phyloP scores from a whole-genome alignment of 2,797 vertebrate genomes.

The Etheostoma nigrum region DNA sequence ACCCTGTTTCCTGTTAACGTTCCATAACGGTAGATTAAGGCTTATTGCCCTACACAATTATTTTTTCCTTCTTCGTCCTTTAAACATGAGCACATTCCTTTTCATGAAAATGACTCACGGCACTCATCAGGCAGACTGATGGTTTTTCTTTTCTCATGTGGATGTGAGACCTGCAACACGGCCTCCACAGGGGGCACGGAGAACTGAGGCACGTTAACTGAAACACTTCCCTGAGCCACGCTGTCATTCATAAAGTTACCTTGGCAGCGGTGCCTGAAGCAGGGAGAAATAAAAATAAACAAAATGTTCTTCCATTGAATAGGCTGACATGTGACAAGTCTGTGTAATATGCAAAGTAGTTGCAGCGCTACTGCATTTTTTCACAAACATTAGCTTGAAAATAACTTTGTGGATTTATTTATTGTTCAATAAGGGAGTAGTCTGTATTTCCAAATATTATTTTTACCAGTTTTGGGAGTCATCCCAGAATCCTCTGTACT shows the following conservation, averaged over 20 bases:
- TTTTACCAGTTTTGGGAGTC: slow-evolving; percentile 50
- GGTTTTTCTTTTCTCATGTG: slow-evolving; percentile 81
- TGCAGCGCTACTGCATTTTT: background rate
- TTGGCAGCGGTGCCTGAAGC: slow-evolving; percentile 27
- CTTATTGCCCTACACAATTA: too few species aligned
- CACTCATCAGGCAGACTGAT: slow-evolving; percentile 88
- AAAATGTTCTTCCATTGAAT: background rate
- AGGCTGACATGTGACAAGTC: background rate
- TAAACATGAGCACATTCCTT: background rate
- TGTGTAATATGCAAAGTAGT: slow-evolving; percentile 13
- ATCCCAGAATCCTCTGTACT: background rate
- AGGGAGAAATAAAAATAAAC: background rate
- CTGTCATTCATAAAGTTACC: background rate
- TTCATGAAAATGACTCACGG: slow-evolving; percentile 81
- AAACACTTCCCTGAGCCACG: slow-evolving; percentile 35
- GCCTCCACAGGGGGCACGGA: slow-evolving; percentile 43
- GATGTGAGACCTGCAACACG: slow-evolving; percentile 60
- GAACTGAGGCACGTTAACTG: slow-evolving; percentile 72
- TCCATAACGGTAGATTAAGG: too few species aligned
- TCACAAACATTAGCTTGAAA: background rate
- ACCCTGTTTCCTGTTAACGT: background rate
- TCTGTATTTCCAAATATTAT: background rate
- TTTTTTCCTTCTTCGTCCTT: background rate
- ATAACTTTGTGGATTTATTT: slow-evolving; percentile 1
- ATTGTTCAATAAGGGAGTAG: slow-evolving; percentile 21